These are phyloP conservation scores for Sitta europaea DNA, from an alignment of 2,113 vertebrate genomes.

Conservation along the genomic window DNA sequence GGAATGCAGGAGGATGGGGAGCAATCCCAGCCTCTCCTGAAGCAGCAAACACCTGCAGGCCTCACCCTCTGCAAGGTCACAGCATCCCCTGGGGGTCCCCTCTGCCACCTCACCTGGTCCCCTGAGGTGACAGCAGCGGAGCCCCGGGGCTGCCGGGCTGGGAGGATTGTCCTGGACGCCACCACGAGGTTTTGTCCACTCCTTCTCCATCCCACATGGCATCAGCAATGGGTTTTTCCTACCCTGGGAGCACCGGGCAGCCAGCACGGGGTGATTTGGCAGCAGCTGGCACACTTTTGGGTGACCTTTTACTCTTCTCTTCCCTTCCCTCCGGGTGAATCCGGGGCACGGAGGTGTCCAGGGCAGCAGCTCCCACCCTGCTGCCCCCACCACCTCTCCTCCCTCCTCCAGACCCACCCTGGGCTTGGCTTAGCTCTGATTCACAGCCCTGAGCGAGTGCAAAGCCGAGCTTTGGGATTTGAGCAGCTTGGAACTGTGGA, in stretches of 20 bases:
- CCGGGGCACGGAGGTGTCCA: neutral
- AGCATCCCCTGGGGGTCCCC: neutral
- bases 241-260: accelerated
- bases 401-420: neutral
- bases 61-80: neutral
- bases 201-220: neutral
- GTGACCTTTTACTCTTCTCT: neutral
- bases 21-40: neutral
- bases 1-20: neutral
- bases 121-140: accelerated
- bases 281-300: accelerated
- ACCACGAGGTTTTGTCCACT: accelerated
- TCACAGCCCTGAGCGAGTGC: neutral
- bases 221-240: neutral
- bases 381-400: neutral
- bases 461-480: neutral
- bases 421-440: neutral
- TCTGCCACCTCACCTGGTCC: neutral
- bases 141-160: accelerated
- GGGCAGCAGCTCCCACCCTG: neutral
- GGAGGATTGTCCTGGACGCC: neutral
- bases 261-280: accelerated
- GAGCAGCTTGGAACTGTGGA: accelerated
- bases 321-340: neutral
- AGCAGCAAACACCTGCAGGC: neutral